Percentiles rank a stretch among this genome's conserved stretches.
phyloP scores from a whole-genome alignment of 2,888 invertebrate species.

The Orchestes rusci region DNA sequence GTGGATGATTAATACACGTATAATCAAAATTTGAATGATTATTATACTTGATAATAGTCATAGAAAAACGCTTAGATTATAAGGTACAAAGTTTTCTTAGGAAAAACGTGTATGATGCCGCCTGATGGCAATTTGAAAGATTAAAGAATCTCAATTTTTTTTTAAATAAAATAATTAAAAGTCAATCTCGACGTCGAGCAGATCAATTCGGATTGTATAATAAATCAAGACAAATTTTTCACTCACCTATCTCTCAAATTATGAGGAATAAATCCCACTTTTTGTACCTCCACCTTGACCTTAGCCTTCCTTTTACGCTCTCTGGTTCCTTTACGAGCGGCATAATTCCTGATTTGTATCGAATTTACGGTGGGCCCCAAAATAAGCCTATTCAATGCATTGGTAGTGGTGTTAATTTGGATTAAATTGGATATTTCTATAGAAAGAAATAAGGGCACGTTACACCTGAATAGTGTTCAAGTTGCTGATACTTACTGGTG shows the following conservation, averaged over 20 bases:
- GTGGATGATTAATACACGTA: too few species aligned
- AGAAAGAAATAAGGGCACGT: slow-evolving; percentile 1
- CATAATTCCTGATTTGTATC: slow-evolving; percentile 47
- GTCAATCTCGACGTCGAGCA: too few species aligned
- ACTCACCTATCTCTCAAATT: slow-evolving; percentile 50
- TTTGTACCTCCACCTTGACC: slow-evolving; percentile 67
- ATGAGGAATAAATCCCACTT: slow-evolving; percentile 68
- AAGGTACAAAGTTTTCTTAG: too few species aligned
- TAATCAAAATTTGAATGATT: too few species aligned
- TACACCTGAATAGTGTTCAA: neutral
- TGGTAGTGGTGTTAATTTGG: neutral
- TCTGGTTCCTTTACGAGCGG: slow-evolving; percentile 77
- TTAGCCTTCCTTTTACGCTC: slow-evolving; percentile 66
- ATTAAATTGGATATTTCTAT: slow-evolving; percentile 10
- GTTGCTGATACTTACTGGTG: slow-evolving; percentile 6
- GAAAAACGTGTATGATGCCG: too few species aligned
- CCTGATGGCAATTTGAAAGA: too few species aligned
- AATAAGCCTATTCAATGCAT: slow-evolving; percentile 5
- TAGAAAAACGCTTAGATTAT: too few species aligned
- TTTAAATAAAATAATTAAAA: too few species aligned
- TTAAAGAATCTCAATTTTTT: too few species aligned
- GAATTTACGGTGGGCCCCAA: slow-evolving; percentile 2
- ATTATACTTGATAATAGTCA: too few species aligned
- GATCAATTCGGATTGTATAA: too few species aligned
- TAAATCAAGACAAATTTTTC: too few species aligned